These are phyloP conservation scores for Lateolabrax maculatus DNA, from an alignment of 2,797 vertebrate genomes.

Conservation along the genomic window DNA sequence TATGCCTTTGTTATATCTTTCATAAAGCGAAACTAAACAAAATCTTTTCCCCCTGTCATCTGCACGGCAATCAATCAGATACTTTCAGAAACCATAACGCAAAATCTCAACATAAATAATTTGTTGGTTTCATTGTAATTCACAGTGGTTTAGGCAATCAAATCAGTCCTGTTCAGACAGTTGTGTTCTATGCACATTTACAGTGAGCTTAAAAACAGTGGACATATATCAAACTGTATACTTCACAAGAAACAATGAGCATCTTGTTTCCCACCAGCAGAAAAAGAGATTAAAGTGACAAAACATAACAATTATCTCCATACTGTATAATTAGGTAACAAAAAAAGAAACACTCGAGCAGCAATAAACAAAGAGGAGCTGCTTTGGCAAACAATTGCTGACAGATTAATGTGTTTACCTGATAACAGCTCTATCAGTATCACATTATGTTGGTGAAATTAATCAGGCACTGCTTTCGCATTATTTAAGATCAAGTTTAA, in stretches of 20 bases:
- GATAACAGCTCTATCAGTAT: slow-evolving; percentile 5
- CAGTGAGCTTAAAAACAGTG: not conserved
- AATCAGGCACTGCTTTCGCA: not conserved
- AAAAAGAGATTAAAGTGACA: not conserved
- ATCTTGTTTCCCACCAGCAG: not conserved
- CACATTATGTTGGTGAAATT: not conserved
- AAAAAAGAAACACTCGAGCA: not conserved
- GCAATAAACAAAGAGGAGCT: not conserved
- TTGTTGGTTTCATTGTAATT: not conserved
- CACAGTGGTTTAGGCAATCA: not conserved
- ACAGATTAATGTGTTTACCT: not conserved
- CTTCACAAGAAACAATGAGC: too few relatives aligned
- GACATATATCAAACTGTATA: not conserved
- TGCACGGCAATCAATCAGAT: not conserved
- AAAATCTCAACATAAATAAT: slow-evolving; percentile 4
- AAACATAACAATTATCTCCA: not conserved
- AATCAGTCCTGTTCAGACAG: not conserved
- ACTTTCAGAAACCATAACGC: not conserved
- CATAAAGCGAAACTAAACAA: not conserved
- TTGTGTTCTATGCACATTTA: not conserved
- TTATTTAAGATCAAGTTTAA: not conserved
- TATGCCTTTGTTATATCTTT: not conserved
- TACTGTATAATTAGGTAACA: not conserved
- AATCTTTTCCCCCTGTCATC: not conserved
- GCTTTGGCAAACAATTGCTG: not conserved